Base-by-base conservation (phyloP, 2,113 vertebrate species). In the Anser brachyrhynchus region DNA sequence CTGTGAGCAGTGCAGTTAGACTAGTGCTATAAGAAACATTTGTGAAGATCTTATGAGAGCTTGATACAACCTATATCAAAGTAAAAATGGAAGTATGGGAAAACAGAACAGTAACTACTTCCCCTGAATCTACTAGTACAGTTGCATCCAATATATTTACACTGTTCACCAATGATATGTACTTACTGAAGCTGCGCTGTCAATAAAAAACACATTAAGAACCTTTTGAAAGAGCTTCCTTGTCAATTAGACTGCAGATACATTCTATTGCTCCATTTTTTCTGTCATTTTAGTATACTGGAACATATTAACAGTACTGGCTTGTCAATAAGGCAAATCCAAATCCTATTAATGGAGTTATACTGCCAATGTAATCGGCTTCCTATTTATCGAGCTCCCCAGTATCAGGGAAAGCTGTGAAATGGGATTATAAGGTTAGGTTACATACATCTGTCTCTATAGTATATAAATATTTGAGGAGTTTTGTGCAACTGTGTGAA, bases 341-440 rank as follows among this genome's bases (percentile, higher is more conserved):
- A 73, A 98, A 98, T 98, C 96, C 97, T 97, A 97, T 98, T 98
- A 98, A 98, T 97, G 92, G 94, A 94, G 93, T 95, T 97, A 93
- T 57, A 77, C 84, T 97, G 97, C 95, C 98, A 98, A 98, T 98
- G 97, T 97, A 98, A 98, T 98, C 95, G 91, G 94, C 91, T 97
- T 96, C 97, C 93, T 96, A 97, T 97, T 97, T 98, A 97, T 97
- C 33, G 92, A 98, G 97, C 97, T 97, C 93, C 89, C 89, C 92
- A 93, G 84, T 98, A 97, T 98, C 97, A 97, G 89, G 88, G 92
- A 97, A 96, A 96, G 87, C 94, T 96, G 92, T 91, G 87, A 98
- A 98, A 98, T 97, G 91, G 96, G 97, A 98, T 98, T 98, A 98
- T 93, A 97, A 97, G 96, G 95, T 97, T 98, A 97, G 95, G 91